Evolutionary conservation across 2,888 invertebrate genomes (phyloP), one percentile per base, ranked within the genome.

Genomic region (Nymphalis c-album): DNA sequence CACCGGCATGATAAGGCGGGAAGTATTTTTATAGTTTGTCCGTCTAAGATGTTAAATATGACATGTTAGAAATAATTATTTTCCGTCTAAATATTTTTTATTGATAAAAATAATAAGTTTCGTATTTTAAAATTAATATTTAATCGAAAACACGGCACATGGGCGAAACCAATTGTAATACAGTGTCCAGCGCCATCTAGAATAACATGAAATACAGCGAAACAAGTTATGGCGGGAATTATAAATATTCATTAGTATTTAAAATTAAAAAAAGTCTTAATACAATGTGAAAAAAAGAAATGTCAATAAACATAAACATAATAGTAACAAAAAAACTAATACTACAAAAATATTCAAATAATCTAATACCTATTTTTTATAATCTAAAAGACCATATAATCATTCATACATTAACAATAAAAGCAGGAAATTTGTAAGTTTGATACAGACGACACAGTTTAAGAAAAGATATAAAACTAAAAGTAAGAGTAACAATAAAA

Each of bases 1-100:
- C 92, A 92, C 93, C 93, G 93, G 92, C 92, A 88, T 87, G 88
- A 88, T 85, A 86, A 90, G 88, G 90, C 91, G 90, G 90, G 89
- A 91, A 91, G 85, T 81, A 82, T 75, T 88, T 84, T 73, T 53
- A 63, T 62, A 60, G 71, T 71, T 75, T 75, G 75, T 67, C 71
- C 62, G 65, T 62, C 72, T 73, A 71, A 75, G 40, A 71, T 55
- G 67, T 51, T 51, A 57, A 68, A 57, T 53, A 18, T 60, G 51
- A n/a, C 57, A 48, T 67, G 75, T 70, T 70, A 76, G 76, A 84
- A 87, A 85, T 80, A 77, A 85, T 74, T 46, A 76, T 77, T 77
- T 71, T 66, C 64, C 75, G 78, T 61, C 55, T 77, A 80, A 78
- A 80, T 83, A 82, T 73, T 75, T 75, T 87, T 87, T 86, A 87